A percentile compares a stretch with the other conserved stretches of the same genome.
phyloP scores from a whole-genome alignment of 1,140 invertebrate genomes.

The Listronotus bonariensis region DNA sequence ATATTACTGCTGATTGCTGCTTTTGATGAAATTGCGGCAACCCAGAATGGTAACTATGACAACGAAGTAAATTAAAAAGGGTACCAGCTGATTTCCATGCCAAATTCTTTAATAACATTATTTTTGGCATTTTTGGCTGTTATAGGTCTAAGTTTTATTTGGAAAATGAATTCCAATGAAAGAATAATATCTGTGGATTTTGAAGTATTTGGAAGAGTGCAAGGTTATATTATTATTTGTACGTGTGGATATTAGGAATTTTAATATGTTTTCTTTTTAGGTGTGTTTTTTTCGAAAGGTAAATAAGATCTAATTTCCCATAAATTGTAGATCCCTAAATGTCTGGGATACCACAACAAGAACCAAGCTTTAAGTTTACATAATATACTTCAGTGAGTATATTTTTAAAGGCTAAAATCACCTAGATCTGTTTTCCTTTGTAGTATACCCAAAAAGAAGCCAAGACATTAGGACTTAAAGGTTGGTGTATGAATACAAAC shows the following conservation, averaged over 20 bases:
- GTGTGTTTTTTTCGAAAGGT: constrained; percentile 70
- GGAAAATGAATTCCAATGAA: constrained; percentile 31
- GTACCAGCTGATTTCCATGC: neutral
- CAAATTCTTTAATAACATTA: too few relatives aligned
- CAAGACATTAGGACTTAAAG: constrained; percentile 66
- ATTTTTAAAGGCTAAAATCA: too few relatives aligned
- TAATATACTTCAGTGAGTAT: too few relatives aligned
- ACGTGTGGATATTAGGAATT: constrained; percentile 13
- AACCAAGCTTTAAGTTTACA: too few relatives aligned
- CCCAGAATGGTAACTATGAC: too few relatives aligned
- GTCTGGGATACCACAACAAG: too few relatives aligned
- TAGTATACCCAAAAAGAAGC: constrained; percentile 72
- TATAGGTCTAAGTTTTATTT: neutral
- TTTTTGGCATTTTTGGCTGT: neutral
- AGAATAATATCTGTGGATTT: constrained; percentile 61
- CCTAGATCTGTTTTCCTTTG: neutral
- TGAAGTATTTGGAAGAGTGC: constrained; percentile 66
- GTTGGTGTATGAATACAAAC: constrained; percentile 79
- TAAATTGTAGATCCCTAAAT: too few relatives aligned
- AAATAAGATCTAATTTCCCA: constrained; percentile 38
- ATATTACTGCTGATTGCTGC: too few relatives aligned
- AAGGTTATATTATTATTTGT: constrained; percentile 56
- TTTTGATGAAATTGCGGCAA: too few relatives aligned
- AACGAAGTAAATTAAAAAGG: too few relatives aligned
- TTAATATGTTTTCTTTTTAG: constrained; percentile 48